Evolutionary conservation across 2,113 vertebrate species (phyloP).

Genomic region (Syngnathus typhle): DNA sequence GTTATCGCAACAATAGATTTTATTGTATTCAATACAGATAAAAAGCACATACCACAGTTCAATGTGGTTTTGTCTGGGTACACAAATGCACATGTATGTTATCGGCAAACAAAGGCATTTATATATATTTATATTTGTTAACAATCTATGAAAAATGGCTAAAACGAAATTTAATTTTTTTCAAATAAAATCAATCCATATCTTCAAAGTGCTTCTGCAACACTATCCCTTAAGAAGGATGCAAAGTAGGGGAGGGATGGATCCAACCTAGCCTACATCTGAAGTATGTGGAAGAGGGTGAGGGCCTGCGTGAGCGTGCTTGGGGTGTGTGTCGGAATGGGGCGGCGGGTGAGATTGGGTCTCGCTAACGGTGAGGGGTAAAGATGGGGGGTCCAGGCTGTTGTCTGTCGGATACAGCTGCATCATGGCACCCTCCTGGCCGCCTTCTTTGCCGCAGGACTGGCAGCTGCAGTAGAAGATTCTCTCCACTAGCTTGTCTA

Average conservation of each 20-base stretch:
- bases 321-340: slow-evolving; percentile 53
- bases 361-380: slow-evolving; percentile 50
- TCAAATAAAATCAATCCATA: slow-evolving; percentile 39
- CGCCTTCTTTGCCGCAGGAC: slow-evolving; percentile 87
- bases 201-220: slow-evolving; percentile 62
- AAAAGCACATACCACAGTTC: slow-evolving; percentile 44
- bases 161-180: slow-evolving; percentile 20
- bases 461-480: slow-evolving; percentile 95
- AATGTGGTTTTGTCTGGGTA: slow-evolving; percentile 40
- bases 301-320: slow-evolving; percentile 49
- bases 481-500: slow-evolving; percentile 95
- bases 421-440: slow-evolving; percentile 84
- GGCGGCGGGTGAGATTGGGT: slow-evolving; percentile 43
- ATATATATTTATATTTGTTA: slow-evolving; percentile 17
- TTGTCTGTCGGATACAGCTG: slow-evolving; percentile 82
- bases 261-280: slow-evolving; percentile 54
- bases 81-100: slow-evolving; percentile 20
- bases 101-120: slow-evolving; percentile 29
- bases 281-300: slow-evolving; percentile 66
- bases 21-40: slow-evolving; percentile 64
- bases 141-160: slow-evolving; percentile 21
- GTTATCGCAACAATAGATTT: slow-evolving; percentile 45
- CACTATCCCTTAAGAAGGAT: slow-evolving; percentile 43
- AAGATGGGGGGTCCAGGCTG: slow-evolving; percentile 61
- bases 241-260: slow-evolving; percentile 20